Percentiles rank a stretch among this genome's conserved stretches.
These are phyloP conservation scores for Willowsia nigromaculata DNA, from an alignment of 2,888 invertebrate genomes.

Conservation along the genomic window DNA sequence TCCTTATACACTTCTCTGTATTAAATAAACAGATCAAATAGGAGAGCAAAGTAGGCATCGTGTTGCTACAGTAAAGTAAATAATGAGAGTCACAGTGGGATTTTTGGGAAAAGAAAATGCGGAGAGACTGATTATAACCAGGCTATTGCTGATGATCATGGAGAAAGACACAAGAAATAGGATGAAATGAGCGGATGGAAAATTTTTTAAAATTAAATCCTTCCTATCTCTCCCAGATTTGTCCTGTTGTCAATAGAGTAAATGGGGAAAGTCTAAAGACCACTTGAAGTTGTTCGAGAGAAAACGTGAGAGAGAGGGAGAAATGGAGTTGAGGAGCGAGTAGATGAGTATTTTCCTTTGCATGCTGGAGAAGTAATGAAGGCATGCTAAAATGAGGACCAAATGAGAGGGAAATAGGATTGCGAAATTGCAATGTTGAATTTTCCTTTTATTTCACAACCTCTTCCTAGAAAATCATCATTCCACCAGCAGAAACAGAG, in stretches of 20 bases:
- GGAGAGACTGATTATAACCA: conserved; percentile 11
- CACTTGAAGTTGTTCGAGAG: conserved; percentile 18
- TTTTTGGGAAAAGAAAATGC: background rate
- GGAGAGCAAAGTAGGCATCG: background rate
- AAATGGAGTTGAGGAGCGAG: background rate
- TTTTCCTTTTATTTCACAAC: conserved; percentile 30
- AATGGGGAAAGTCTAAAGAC: conserved; percentile 19
- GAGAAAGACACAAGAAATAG: background rate
- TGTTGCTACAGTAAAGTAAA: background rate
- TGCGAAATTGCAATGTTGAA: conserved; percentile 6
- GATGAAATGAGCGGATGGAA: background rate
- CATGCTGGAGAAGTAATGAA: conserved; percentile 8
- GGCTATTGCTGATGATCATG: background rate
- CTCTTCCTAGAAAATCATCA: background rate
- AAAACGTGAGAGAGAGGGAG: background rate
- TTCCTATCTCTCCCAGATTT: background rate
- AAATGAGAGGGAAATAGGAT: conserved; percentile 34
- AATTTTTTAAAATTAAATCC: conserved; percentile 3
- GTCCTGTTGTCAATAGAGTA: background rate
- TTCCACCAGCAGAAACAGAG: background rate
- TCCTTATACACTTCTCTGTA: background rate
- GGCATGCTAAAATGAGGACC: conserved; percentile 3
- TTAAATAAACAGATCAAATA: background rate
- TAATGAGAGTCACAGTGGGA: conserved; percentile 16
- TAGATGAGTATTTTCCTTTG: background rate